phyloP scores from a whole-genome alignment of 2,797 vertebrate genomes.

The Lacerta bilineata region DNA sequence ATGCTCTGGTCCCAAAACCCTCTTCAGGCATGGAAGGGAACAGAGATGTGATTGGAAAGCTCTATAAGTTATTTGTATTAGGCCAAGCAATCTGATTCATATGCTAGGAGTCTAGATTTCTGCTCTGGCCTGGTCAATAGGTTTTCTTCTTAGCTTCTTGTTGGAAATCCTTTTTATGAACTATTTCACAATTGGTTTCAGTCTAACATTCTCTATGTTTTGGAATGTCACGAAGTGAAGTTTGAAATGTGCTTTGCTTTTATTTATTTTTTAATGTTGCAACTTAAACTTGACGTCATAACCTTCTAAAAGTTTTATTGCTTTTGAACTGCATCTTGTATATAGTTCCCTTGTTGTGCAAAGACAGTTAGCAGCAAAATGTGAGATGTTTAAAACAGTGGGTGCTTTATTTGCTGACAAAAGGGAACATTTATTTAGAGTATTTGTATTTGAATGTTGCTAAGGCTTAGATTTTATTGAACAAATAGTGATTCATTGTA shows the following conservation, averaged over 20 bases:
- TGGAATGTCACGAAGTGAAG: background rate
- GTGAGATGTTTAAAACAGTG: slow-evolving; percentile 22
- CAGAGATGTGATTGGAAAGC: background rate
- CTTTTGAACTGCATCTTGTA: background rate
- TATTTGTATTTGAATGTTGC: slow-evolving; percentile 27
- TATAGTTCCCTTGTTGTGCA: background rate
- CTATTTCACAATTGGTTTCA: background rate
- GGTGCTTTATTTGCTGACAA: background rate
- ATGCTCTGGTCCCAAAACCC: background rate
- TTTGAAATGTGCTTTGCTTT: background rate
- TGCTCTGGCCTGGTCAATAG: background rate
- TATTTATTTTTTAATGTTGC: background rate
- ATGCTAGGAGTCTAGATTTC: background rate
- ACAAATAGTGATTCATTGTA: slow-evolving; percentile 4
- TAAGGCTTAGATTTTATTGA: slow-evolving; percentile 15
- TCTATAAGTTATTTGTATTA: background rate
- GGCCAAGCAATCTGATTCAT: background rate
- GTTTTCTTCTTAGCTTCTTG: background rate
- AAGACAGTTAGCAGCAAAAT: slow-evolving; percentile 26
- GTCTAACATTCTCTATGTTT: background rate
- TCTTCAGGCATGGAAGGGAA: background rate
- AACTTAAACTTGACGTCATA: background rate
- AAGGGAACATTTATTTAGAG: background rate
- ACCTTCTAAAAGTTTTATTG: background rate
- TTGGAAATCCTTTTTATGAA: background rate